Base-by-base conservation (phyloP, 2,888 invertebrate species). In the Chymomyza amoena region DNA sequence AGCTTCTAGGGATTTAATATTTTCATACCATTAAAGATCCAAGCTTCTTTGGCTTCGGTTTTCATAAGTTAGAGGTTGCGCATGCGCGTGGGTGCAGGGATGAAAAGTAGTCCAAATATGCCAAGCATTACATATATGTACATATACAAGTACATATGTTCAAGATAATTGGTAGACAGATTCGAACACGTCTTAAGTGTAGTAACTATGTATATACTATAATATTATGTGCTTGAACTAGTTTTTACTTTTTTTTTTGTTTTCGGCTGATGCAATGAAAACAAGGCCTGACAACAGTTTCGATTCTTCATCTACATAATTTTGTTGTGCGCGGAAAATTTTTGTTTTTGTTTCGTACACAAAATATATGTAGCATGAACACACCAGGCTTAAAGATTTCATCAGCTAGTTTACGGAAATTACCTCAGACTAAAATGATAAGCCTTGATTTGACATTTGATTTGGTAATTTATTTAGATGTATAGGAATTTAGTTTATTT, bases 171-270 rank as follows among this genome's bases (percentile, higher is more conserved):
- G 57, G 28, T 18, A 25, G 57, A 10, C 57, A 20, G n/a, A 2
- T 15, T 13, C n/a, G 52, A 52, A 51, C 57, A 50, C 39, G 45
- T 54, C 52, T 66, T 65, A 7, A 25, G 20, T 57, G 9, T 36
- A 6, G 36, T 36, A n/a, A n/a, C n/a, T n/a, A n/a, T n/a, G n/a
- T n/a, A 36, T 9, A 25, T 25, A 25, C 2, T 4, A 25, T 36
- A 36, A 9, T 45, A 45, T 45, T 45, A 72, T 77, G 77, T 72
- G 75, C 78, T 76, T 78, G 76, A 78, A 73, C 76, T 76, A 78
- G 76, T 76, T 28, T 60, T 32, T 60, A n/a, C 16, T 36, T 32
- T 54, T 54, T 16, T 77, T 75, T 10, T 15, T 20, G 15, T 13
- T 18, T 56, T 65, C 68, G 73, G 73, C 78, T 78, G 73, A 76